These are phyloP conservation scores for Plebejus anna DNA, from an alignment of 2,888 invertebrate species.

Conservation along the genomic window DNA sequence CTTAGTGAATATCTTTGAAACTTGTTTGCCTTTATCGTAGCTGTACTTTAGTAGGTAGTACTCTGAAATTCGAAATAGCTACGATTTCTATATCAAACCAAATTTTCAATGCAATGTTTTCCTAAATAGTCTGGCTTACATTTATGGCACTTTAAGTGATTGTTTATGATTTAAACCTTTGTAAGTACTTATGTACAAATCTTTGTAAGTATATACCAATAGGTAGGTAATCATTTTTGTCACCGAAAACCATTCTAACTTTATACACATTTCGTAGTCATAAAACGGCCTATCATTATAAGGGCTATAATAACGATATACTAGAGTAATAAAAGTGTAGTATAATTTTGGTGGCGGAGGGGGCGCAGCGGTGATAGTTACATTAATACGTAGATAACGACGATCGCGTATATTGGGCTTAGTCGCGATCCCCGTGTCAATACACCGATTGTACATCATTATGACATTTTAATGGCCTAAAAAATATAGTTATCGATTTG, in stretches of 20 bases:
- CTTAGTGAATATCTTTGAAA: not conserved
- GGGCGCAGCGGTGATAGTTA: slow-evolving; percentile 54
- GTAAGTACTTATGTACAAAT: no score
- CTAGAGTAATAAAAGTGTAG: slow-evolving; percentile 41
- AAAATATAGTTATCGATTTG: not conserved
- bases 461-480: slow-evolving; percentile 19
- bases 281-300: slow-evolving; percentile 1
- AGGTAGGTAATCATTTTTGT: not conserved
- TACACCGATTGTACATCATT: slow-evolving; percentile 41
- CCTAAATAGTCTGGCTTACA: no score
- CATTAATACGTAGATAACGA: slow-evolving; percentile 70
- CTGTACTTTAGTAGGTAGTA: not conserved
- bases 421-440: slow-evolving; percentile 58
- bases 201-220: not conserved
- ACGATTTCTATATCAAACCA: not conserved
- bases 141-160: no score
- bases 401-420: slow-evolving; percentile 64
- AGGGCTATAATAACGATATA: slow-evolving; percentile 3
- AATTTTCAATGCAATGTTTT: no score
- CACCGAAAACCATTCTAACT: not conserved
- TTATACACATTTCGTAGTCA: not conserved
- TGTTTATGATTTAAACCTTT: no score
- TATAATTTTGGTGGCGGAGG: slow-evolving; percentile 39
- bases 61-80: not conserved
- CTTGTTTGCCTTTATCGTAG: not conserved